A percentile compares a stretch with the other conserved stretches of the same genome.
phyloP scores from a whole-genome alignment of 2,797 vertebrate species.

The Alosa sapidissima region DNA sequence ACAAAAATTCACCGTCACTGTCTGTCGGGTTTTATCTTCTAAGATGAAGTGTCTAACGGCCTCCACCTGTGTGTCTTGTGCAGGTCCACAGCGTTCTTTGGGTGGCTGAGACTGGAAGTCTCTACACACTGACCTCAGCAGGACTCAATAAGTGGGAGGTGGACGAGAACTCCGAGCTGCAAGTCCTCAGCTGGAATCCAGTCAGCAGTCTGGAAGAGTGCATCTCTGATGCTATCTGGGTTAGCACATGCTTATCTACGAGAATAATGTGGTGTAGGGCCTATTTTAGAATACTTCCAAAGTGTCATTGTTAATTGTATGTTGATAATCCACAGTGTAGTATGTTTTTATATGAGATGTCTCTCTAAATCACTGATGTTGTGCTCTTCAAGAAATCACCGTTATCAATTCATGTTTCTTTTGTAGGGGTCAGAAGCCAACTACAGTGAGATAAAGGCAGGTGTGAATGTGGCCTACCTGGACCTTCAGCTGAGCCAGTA shows the following conservation, averaged over 20 bases:
- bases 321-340: background rate
- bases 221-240: constrained; percentile 92
- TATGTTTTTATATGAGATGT: background rate
- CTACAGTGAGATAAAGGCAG: constrained; percentile 89
- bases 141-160: constrained; percentile 89
- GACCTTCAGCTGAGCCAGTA: constrained; percentile 89
- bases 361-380: too few relatives aligned
- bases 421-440: constrained; percentile 90
- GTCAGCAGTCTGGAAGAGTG: constrained; percentile 79
- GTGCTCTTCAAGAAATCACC: too few relatives aligned
- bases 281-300: background rate
- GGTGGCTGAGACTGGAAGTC: constrained; percentile 71
- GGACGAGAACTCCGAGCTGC: constrained; percentile 82
- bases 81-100: constrained; percentile 89
- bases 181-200: constrained; percentile 84
- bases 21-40: background rate
- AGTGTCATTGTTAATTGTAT: background rate
- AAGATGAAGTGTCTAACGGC: background rate
- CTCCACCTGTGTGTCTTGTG: background rate
- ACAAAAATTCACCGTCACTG: background rate
- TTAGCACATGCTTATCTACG: constrained; percentile 62
- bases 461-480: constrained; percentile 83
- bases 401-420: background rate
- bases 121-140: constrained; percentile 85
- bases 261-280: too few relatives aligned